Percentiles rank a stretch among this genome's conserved stretches.
These are phyloP conservation scores for Mystacides longicornis DNA, from an alignment of 2,888 invertebrate genomes.

Conservation along the genomic window DNA sequence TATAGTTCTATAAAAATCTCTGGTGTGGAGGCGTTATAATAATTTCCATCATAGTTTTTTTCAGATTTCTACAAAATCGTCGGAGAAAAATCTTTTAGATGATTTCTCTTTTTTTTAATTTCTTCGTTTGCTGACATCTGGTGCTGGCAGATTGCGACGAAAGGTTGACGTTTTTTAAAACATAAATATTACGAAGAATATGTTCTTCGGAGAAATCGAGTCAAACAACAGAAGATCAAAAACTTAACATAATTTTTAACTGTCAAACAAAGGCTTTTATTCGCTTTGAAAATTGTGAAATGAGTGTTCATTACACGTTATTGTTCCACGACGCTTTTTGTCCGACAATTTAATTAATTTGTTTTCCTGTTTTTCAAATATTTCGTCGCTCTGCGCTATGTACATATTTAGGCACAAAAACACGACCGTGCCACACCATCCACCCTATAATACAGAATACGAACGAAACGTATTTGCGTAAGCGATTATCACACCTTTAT, in stretches of 20 bases:
- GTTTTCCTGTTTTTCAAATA: slow-evolving; percentile 21
- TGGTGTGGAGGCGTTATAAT: no score
- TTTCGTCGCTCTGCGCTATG: slow-evolving; percentile 17
- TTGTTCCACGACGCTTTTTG: slow-evolving; percentile 23
- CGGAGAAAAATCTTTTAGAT: no score
- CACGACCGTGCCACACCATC: slow-evolving; percentile 5
- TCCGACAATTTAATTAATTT: slow-evolving; percentile 24
- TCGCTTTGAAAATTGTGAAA: slow-evolving; percentile 20
- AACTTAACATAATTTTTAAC: slow-evolving; percentile 10
- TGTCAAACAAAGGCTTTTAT: slow-evolving; percentile 6
- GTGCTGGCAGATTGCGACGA: no score
- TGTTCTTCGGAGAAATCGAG: not conserved
- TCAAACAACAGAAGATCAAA: slow-evolving; percentile 1
- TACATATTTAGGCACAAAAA: slow-evolving; percentile 12
- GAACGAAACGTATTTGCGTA: no score
- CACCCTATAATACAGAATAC: no score
- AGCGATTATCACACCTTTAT: no score
- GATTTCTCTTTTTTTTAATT: no score
- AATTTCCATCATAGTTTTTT: no score
- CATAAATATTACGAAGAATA: not conserved
- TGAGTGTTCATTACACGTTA: slow-evolving; percentile 23
- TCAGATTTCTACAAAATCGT: no score
- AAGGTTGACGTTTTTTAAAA: not conserved
- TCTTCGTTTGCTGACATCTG: no score
- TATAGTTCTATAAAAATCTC: no score